Evolutionary conservation across 1,140 invertebrate genomes (phyloP).

Genomic region (Tetramorium parvispinum): DNA sequence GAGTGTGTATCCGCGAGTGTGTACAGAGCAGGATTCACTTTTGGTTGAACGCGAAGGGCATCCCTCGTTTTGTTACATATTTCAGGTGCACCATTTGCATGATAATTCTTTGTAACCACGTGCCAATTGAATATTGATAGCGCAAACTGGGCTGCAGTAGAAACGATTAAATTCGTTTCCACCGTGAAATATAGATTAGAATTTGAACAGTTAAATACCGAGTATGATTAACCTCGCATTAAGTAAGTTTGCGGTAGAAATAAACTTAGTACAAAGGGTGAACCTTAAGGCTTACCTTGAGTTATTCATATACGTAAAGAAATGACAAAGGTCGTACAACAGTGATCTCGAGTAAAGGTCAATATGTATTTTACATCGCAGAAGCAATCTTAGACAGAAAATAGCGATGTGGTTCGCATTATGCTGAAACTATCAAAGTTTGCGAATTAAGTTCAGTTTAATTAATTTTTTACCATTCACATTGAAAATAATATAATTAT

Average conservation of each 20-base stretch:
- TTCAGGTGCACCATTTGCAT: conserved; percentile 65
- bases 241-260: conserved; percentile 42
- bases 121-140: conserved; percentile 41
- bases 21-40: conserved; percentile 50
- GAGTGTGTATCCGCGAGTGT: conserved; percentile 32
- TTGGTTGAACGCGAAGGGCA: conserved; percentile 64
- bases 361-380: conserved; percentile 6
- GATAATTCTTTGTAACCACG: conserved; percentile 42
- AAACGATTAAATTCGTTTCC: conserved; percentile 36
- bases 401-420: neutral
- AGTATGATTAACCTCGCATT: conserved; percentile 15
- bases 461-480: neutral
- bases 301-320: conserved; percentile 55
- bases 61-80: conserved; percentile 75
- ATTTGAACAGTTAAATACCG: conserved; percentile 5
- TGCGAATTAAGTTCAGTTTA: neutral
- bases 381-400: conserved; percentile 47
- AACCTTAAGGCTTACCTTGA: conserved; percentile 47
- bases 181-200: neutral
- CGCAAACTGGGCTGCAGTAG: neutral
- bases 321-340: conserved; percentile 56
- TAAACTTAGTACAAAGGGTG: conserved; percentile 33
- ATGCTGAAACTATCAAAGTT: conserved; percentile 15
- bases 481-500: neutral
- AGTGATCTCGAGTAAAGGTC: conserved; percentile 47